These are phyloP conservation scores for Drosophila eugracilis DNA, from an alignment of 1,140 invertebrate species.

Conservation along the genomic window DNA sequence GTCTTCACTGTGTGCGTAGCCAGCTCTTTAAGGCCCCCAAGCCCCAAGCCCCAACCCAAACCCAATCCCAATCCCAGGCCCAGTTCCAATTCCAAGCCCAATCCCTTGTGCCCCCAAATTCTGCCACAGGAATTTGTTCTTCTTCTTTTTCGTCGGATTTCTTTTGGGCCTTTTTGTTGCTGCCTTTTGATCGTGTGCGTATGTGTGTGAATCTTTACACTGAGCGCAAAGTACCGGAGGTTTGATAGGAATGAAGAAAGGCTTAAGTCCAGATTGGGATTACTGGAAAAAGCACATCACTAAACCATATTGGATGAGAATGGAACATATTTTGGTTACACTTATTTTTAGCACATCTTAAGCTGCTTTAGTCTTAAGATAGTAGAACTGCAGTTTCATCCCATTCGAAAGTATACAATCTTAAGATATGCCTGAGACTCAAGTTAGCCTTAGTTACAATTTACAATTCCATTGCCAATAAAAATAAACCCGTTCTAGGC, in stretches of 20 bases:
- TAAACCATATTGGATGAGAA: not conserved
- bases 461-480: conserved; percentile 18
- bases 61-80: not conserved
- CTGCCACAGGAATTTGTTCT: conserved; percentile 59
- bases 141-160: conserved; percentile 59
- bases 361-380: not conserved
- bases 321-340: not conserved
- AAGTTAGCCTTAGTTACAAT: conserved; percentile 2
- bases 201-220: conserved; percentile 57
- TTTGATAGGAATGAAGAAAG: not conserved
- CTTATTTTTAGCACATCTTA: not conserved
- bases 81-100: not conserved
- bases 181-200: conserved; percentile 65
- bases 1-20: conserved; percentile 29
- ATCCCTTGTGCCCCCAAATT: not conserved
- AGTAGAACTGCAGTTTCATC: not conserved
- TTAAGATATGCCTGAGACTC: conserved; percentile 11
- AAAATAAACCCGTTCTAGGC: conserved; percentile 27
- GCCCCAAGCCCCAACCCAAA: not conserved
- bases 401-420: not conserved
- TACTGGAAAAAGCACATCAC: not conserved
- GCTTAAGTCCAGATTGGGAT: not conserved
- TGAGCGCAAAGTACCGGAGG: conserved; percentile 50
- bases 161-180: conserved; percentile 42
- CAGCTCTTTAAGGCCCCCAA: conserved; percentile 21